Conservation (phyloP, 1,140 invertebrate species). For the Drosophila oshimai region DNA sequence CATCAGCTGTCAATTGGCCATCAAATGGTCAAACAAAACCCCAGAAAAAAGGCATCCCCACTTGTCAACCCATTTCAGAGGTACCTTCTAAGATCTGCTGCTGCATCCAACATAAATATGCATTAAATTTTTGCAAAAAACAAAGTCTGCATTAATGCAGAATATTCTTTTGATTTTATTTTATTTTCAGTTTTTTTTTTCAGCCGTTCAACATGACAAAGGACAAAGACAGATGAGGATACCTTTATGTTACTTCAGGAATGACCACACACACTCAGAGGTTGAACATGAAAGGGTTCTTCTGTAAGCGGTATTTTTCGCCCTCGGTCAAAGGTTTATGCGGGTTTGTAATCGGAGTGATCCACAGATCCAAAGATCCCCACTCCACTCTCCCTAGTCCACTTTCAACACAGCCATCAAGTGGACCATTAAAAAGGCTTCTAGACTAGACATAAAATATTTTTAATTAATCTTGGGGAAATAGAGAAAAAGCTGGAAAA, state of each 20-base stretch:
- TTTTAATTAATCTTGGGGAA: constrained; percentile 49
- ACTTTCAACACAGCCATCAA: constrained; percentile 51
- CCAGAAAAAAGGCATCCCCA: not conserved
- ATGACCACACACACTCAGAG: constrained; percentile 11
- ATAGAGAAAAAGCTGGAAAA: not conserved
- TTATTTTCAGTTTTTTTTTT: not conserved
- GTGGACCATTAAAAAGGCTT: constrained; percentile 57
- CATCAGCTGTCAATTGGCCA: constrained; percentile 18
- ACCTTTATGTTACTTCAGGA: not conserved
- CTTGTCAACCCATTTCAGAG: constrained; percentile 50
- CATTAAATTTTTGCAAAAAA: constrained; percentile 29
- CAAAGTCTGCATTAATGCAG: constrained; percentile 2
- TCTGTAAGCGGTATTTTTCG: not conserved
- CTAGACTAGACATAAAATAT: constrained; percentile 37
- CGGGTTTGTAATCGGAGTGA: constrained; percentile 13
- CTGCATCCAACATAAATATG: constrained; percentile 43
- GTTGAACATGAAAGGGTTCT: not conserved
- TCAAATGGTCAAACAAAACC: constrained; percentile 7
- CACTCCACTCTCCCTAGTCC: not conserved
- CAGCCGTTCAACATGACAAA: constrained; percentile 24
- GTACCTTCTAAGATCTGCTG: not conserved
- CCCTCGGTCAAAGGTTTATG: constrained; percentile 33
- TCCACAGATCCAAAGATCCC: constrained; percentile 1
- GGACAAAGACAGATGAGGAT: constrained; percentile 1
- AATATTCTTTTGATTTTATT: not conserved